Base-by-base conservation (phyloP, 2,797 vertebrate genomes). In the Phoxinus dragarum region DNA sequence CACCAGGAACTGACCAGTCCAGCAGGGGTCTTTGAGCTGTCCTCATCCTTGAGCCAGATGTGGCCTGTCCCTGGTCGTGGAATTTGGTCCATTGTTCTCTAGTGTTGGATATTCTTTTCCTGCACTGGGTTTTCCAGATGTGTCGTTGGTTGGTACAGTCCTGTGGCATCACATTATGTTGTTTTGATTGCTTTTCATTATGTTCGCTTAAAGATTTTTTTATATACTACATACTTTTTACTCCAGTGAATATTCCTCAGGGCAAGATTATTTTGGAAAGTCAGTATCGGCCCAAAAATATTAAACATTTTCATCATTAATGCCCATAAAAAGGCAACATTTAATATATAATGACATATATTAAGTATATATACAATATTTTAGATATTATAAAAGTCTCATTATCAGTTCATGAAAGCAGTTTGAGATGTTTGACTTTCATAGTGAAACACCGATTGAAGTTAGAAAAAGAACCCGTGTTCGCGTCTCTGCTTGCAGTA, bases 81-180 rank as follows among this genome's bases (percentile, higher is more conserved):
- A 89, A 84, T 84, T 91, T 88, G 66, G 87, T 92, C 92, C 89
- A 94, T 95, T 94, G 93, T 94, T 93, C 92, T 92, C 89, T 31
- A 91, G 90, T 80, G 80, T 67, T 91, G 67, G 90, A 90, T 31
- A 79, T 72, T 88, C 82, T 44, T 72, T 81, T 87, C 27, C 61
- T 73, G 69, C 54, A n/a, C 84, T 73, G 44, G 2, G 44, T 87
- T 89, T 80, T 88, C 86, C 88, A 90, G 87, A 91, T 89, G 87
- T 88, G 47, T n/a, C 14, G 31, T 79, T 82, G 31, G 31, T 27
- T 82, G 78, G 80, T 27, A 84, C 66, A 68, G 47, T 59, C 17
- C 27, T 31, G 19, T 74, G 85, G 64, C 85, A 82, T 86, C 19
- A 75, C 42, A n/a, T 12, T 49, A n/a, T 23, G n/a, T 73, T 73